These are phyloP conservation scores for Alaudala cheleensis DNA, from an alignment of 2,113 vertebrate genomes.

Conservation along the genomic window DNA sequence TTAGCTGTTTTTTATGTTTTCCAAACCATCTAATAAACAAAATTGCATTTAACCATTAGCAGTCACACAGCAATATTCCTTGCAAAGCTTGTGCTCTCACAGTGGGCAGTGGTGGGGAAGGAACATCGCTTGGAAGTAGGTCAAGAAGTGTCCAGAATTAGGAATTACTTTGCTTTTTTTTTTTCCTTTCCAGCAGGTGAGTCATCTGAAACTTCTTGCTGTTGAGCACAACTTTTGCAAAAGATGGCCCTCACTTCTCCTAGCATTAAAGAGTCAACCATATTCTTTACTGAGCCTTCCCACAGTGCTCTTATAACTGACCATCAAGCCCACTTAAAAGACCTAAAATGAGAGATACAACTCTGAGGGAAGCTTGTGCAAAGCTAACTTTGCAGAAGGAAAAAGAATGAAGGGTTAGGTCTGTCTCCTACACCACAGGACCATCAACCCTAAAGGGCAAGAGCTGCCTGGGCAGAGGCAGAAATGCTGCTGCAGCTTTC, in stretches of 20 bases:
- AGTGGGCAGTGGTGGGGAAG: not conserved
- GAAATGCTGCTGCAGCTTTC: not conserved
- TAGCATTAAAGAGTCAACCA: not conserved
- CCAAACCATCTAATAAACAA: not conserved
- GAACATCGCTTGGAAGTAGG: not conserved
- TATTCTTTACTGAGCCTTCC: not conserved
- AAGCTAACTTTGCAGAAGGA: not conserved
- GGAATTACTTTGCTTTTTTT: not conserved
- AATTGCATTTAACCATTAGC: constrained; percentile 32
- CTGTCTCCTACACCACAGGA: not conserved
- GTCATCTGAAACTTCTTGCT: not conserved
- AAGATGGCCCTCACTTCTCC: not conserved
- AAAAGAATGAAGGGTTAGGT: not conserved
- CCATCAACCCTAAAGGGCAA: not conserved
- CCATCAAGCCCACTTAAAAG: not conserved
- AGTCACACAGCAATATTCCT: not conserved
- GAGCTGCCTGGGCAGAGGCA: not conserved
- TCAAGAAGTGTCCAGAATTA: not conserved
- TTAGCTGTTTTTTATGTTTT: not conserved
- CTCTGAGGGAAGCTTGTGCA: not conserved
- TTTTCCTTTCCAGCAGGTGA: not conserved
- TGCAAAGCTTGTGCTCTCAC: not conserved
- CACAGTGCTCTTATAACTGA: not conserved
- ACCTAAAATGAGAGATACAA: not conserved
- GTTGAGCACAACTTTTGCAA: not conserved